Evolutionary conservation across 1,140 invertebrate species (phyloP).

Genomic region (Epicauta chinensis): DNA sequence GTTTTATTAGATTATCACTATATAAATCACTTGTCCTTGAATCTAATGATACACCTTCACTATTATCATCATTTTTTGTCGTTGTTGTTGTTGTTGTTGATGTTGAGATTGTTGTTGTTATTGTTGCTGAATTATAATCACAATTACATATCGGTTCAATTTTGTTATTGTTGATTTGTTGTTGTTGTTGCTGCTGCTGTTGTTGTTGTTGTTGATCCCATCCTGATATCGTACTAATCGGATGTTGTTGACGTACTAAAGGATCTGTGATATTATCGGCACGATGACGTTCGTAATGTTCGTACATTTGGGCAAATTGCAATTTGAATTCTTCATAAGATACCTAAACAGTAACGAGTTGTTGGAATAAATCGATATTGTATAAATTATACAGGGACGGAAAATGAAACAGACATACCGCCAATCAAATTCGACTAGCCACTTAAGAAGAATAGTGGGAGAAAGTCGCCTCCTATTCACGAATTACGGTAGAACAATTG

Average conservation of each 20-base stretch:
- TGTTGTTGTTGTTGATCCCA: constrained; percentile 64
- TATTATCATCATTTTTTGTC: constrained; percentile 44
- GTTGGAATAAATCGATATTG: too few relatives aligned
- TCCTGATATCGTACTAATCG: constrained; percentile 93
- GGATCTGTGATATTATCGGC: constrained; percentile 94
- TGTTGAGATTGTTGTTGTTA: too few relatives aligned
- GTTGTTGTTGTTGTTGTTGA: too few relatives aligned
- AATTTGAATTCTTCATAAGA: constrained; percentile 96
- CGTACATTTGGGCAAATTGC: constrained; percentile 95
- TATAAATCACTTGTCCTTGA: constrained; percentile 49
- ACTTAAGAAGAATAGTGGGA: too few relatives aligned
- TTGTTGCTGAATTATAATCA: constrained; percentile 48
- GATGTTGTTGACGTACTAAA: constrained; percentile 80
- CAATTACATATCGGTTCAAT: constrained; percentile 48
- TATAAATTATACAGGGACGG: too few relatives aligned
- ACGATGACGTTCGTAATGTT: constrained; percentile 89
- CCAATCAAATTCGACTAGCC: too few relatives aligned
- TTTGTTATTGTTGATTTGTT: constrained; percentile 47
- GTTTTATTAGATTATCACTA: constrained; percentile 48
- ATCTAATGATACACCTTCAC: constrained; percentile 48
- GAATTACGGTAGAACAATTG: too few relatives aligned
- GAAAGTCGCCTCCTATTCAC: too few relatives aligned
- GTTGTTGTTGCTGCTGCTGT: constrained; percentile 47
- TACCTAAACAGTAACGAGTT: constrained; percentile 50
- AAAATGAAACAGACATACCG: too few relatives aligned